Percentiles rank a stretch among this genome's conserved stretches.
Conservation (phyloP, 2,888 invertebrate genomes). For the Drosophila lutescens region DNA sequence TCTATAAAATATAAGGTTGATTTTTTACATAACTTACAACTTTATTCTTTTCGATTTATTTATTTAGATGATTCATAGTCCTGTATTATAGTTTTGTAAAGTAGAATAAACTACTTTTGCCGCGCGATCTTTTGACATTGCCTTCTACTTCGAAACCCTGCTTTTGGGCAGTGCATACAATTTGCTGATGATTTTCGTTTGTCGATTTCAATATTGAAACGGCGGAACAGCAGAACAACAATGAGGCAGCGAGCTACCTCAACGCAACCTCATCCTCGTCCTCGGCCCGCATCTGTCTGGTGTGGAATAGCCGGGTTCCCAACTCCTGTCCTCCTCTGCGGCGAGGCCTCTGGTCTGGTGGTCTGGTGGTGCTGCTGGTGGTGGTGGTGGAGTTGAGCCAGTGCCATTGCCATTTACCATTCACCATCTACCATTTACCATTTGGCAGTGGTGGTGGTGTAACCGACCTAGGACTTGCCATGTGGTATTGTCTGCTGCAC, state of each 20-base stretch:
- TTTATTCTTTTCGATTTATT: no score
- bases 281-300: slow-evolving; percentile 50
- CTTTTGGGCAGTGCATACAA: slow-evolving; percentile 26
- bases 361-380: neutral
- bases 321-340: slow-evolving; percentile 15
- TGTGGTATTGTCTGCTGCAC: slow-evolving; percentile 76
- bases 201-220: slow-evolving; percentile 69
- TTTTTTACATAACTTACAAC: no score
- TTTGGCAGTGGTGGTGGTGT: slow-evolving; percentile 58
- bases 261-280: slow-evolving; percentile 19
- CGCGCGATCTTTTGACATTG: neutral
- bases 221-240: slow-evolving; percentile 8
- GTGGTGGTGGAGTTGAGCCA: slow-evolving; percentile 56
- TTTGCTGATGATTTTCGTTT: slow-evolving; percentile 70
- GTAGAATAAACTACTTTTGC: neutral
- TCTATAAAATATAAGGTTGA: no score
- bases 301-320: slow-evolving; percentile 1
- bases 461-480: slow-evolving; percentile 83
- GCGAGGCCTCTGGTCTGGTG: slow-evolving; percentile 11
- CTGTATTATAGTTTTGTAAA: neutral
- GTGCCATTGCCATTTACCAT: slow-evolving; percentile 13
- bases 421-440: neutral
- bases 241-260: slow-evolving; percentile 31
- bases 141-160: no score
- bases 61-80: neutral